Conservation (phyloP, 2,888 invertebrate species). For the Dryadula phaetusa region DNA sequence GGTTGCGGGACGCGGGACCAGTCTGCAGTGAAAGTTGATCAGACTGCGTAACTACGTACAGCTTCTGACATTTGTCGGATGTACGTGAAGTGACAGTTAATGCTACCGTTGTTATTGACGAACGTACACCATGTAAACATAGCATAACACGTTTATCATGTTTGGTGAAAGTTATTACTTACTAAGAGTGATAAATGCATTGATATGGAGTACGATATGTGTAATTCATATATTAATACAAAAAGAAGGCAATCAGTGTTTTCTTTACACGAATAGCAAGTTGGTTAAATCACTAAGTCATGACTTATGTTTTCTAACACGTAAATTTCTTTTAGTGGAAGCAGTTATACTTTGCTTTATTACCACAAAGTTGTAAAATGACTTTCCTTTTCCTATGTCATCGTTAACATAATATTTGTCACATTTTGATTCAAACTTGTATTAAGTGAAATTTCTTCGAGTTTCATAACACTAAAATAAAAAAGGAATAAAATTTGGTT, state of each 20-base stretch:
- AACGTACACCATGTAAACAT: slow-evolving; percentile 24
- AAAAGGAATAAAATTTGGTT: neutral
- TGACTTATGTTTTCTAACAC: slow-evolving; percentile 1
- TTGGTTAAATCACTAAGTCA: slow-evolving; percentile 6
- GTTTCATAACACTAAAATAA: neutral
- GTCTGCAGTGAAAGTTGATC: slow-evolving; percentile 70
- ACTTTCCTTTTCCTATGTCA: slow-evolving; percentile 45
- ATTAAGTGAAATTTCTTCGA: no score
- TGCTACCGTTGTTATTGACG: slow-evolving; percentile 30
- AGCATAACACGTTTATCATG: slow-evolving; percentile 34
- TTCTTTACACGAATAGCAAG: slow-evolving; percentile 15
- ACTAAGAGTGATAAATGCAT: slow-evolving; percentile 32
- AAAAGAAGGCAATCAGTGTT: slow-evolving; percentile 28
- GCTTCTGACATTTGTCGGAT: slow-evolving; percentile 62
- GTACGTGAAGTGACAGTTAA: slow-evolving; percentile 56
- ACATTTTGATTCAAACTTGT: neutral
- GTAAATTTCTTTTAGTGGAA: slow-evolving; percentile 14
- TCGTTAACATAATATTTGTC: slow-evolving; percentile 33
- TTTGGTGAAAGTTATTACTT: slow-evolving; percentile 43
- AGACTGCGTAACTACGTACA: slow-evolving; percentile 47
- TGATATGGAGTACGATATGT: slow-evolving; percentile 30
- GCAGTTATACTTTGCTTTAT: slow-evolving; percentile 19
- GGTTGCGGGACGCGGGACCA: slow-evolving; percentile 49
- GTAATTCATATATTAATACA: slow-evolving; percentile 28
- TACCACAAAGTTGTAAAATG: slow-evolving; percentile 45